Evolutionary conservation across 1,140 invertebrate species (phyloP).

Genomic region (Cheumatopsyche charites): DNA sequence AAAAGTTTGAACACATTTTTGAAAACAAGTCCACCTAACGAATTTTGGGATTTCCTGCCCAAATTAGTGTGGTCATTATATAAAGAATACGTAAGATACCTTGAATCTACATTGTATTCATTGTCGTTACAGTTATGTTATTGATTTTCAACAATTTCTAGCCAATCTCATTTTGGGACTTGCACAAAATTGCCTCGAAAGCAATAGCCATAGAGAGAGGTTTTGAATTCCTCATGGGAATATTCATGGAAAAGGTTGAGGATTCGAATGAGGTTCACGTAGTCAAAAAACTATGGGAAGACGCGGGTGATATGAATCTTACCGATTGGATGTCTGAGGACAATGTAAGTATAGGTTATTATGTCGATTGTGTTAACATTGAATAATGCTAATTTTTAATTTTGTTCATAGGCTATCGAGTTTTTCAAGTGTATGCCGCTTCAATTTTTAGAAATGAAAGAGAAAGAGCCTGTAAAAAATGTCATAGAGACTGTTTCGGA

Average conservation of each 20-base stretch:
- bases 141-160: neutral
- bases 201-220: slow-evolving; percentile 39
- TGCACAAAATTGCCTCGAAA: slow-evolving; percentile 34
- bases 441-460: neutral
- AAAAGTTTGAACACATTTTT: slow-evolving; percentile 30
- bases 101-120: neutral
- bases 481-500: neutral
- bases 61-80: slow-evolving; percentile 40
- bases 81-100: slow-evolving; percentile 25
- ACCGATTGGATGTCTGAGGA: slow-evolving; percentile 63
- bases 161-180: slow-evolving; percentile 32
- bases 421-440: slow-evolving; percentile 7
- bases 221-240: slow-evolving; percentile 36
- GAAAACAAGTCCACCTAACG: neutral
- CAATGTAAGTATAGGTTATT: slow-evolving; percentile 45
- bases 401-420: slow-evolving; percentile 19
- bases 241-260: slow-evolving; percentile 41
- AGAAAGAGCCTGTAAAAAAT: neutral
- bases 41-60: slow-evolving; percentile 37
- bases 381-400: slow-evolving; percentile 2
- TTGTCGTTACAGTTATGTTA: neutral
- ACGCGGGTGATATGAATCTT: slow-evolving; percentile 61
- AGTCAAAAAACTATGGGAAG: slow-evolving; percentile 51
- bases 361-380: neutral
- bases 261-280: slow-evolving; percentile 23